Base-by-base conservation (phyloP, 2,797 vertebrate genomes). In the Dryobates pubescens region DNA sequence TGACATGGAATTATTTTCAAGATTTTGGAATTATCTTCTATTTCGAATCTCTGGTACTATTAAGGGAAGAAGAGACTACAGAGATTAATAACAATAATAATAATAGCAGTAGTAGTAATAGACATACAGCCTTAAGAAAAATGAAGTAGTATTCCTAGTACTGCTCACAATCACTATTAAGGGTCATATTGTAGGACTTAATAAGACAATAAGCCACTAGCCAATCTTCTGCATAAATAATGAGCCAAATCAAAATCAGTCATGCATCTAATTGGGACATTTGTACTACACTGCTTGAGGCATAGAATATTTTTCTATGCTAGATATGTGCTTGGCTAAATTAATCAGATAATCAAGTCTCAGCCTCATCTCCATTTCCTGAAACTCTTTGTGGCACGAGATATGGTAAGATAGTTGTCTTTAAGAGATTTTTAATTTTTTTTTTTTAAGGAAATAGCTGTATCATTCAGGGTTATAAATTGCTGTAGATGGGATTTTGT, bases 241-340 rank as follows among this genome's bases (percentile, higher is more conserved):
- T 95, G 96, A 97, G 92, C 86, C 78, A 53, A 97, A 97, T 97
- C 96, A 97, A 96, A 98, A 97, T 95, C 97, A 94, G 91, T 97
- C 97, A 97, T 53, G 96, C 97, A 96, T 97, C 96, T 98, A 98
- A 98, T 98, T 97, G 96, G 96, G 97, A 97, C 96, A 97, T 97
- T 98, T 97, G 96, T 97, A 97, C 96, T 96, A 96, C 95, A 96
- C 92, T 95, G 96, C 96, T 97, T 95, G 90, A 96, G 96, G 96
- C 93, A 95, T 34, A 91, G 93, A 96, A 94, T 83, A 92, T 78
- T 94, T 96, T 96, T 95, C 93, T 88, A 93, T 96, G 95, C 77
- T 97, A 74, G 89, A 95, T 95, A 95, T 97, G 91, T 96, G 95
- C 96, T 96, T 96, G 82, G 88, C 74, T 95, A 86, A 96, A 94